Percentiles rank a stretch among this genome's conserved stretches.
Evolutionary conservation across 1,140 invertebrate species (phyloP).

Genomic region (Nasonia vitripennis): DNA sequence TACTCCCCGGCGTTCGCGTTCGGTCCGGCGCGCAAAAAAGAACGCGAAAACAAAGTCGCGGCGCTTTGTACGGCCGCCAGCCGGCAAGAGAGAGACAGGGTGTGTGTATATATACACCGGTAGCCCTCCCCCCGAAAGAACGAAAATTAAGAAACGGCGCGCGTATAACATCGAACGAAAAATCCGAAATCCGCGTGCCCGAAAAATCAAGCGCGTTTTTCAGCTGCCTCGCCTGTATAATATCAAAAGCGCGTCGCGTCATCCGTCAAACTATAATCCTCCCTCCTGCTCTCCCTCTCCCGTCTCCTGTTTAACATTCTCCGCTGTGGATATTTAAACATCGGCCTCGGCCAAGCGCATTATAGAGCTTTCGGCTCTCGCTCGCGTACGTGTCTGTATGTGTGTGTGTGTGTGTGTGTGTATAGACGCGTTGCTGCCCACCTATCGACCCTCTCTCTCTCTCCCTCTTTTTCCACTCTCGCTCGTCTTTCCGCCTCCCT

Average conservation of each 20-base stretch:
- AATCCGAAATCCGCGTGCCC: neutral
- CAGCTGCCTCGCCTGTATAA: neutral
- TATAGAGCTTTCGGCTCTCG: conserved; percentile 35
- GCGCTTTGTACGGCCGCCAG: neutral
- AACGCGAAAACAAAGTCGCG: conserved; percentile 5
- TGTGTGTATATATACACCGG: no score
- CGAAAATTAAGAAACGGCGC: conserved; percentile 30
- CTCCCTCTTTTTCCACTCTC: conserved; percentile 49
- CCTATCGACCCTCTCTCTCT: conserved; percentile 68
- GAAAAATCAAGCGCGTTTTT: neutral
- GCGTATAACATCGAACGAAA: neutral
- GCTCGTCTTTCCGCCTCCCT: conserved; percentile 49
- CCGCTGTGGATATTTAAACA: conserved; percentile 67
- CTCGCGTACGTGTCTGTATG: conserved; percentile 49
- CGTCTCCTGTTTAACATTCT: conserved; percentile 66
- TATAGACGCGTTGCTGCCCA: conserved; percentile 62
- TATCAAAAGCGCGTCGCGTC: neutral
- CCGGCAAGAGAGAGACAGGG: neutral
- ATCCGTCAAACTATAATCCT: conserved; percentile 41
- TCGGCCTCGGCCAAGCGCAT: conserved; percentile 54
- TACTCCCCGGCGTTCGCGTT: conserved; percentile 50
- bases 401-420: neutral
- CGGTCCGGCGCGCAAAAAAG: conserved; percentile 20
- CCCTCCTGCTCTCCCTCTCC: conserved; percentile 37
- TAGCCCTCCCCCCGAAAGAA: conserved; percentile 7